Evolutionary conservation across 2,888 invertebrate genomes (phyloP).

Genomic region (Dendrolimus pini): DNA sequence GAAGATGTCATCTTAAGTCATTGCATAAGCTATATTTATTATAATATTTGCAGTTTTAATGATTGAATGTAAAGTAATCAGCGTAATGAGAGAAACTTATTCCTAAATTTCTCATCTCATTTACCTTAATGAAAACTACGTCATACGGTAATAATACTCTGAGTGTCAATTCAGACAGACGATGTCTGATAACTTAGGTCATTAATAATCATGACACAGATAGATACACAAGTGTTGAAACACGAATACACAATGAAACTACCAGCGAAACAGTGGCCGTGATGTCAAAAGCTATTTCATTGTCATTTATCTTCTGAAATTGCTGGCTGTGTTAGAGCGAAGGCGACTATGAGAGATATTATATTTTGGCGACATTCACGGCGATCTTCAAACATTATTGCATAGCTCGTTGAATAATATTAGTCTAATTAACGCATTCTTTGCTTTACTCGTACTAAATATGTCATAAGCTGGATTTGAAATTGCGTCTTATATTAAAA

Average conservation of each 20-base stretch:
- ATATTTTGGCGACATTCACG: not conserved
- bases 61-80: too few species aligned
- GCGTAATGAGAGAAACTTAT: not conserved
- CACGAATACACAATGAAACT: slow-evolving; percentile 16
- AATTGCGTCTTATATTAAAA: not conserved
- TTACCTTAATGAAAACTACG: not conserved
- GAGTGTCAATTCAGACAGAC: not conserved
- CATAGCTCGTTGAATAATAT: not conserved
- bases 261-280: slow-evolving; percentile 9
- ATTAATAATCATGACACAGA: not conserved
- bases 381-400: not conserved
- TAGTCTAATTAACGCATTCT: not conserved
- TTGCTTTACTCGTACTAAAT: not conserved
- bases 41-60: too few species aligned
- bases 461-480: not conserved
- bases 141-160: not conserved
- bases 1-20: too few species aligned
- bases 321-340: slow-evolving; percentile 8
- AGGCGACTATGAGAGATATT: not conserved
- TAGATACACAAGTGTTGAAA: slow-evolving; percentile 10
- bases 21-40: too few species aligned
- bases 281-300: slow-evolving; percentile 16
- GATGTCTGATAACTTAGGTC: not conserved
- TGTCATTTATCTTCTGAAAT: slow-evolving; percentile 32
- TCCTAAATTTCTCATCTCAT: not conserved